phyloP scores from a whole-genome alignment of 2,113 vertebrate species.

The Leptocoma aspasia region DNA sequence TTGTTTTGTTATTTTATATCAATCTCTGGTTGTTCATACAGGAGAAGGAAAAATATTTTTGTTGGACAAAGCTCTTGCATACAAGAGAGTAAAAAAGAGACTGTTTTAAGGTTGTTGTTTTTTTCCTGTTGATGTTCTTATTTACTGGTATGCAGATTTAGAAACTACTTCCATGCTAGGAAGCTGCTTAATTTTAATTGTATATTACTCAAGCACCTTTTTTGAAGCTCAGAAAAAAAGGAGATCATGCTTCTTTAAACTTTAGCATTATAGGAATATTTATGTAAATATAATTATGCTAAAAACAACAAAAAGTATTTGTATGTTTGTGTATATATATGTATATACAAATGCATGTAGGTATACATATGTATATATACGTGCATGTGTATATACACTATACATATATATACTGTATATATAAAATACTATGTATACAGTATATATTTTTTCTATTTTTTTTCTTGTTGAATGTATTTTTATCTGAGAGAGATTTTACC shows the following conservation, averaged over 20 bases:
- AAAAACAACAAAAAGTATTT: slow-evolving; percentile 82
- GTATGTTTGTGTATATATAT: slow-evolving; percentile 81
- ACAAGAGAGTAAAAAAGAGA: slow-evolving; percentile 71
- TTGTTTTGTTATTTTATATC: slow-evolving; percentile 69
- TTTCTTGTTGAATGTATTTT: slow-evolving; percentile 93
- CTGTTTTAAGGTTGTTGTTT: slow-evolving; percentile 67
- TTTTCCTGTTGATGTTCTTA: slow-evolving; percentile 74
- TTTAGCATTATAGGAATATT: slow-evolving; percentile 89
- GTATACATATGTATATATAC: slow-evolving; percentile 71
- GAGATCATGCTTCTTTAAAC: slow-evolving; percentile 83
- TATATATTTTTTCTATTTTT: slow-evolving; percentile 81
- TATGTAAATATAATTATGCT: slow-evolving; percentile 91
- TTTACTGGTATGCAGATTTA: slow-evolving; percentile 83
- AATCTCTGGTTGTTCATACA: slow-evolving; percentile 74
- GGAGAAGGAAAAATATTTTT: slow-evolving; percentile 68
- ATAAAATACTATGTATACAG: slow-evolving; percentile 76
- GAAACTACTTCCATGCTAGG: slow-evolving; percentile 80
- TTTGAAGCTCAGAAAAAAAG: slow-evolving; percentile 82
- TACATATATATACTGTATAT: slow-evolving; percentile 74
- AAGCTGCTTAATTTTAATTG: slow-evolving; percentile 84
- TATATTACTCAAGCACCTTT: slow-evolving; percentile 91
- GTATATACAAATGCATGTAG: slow-evolving; percentile 78
- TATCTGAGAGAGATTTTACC: slow-evolving; percentile 84
- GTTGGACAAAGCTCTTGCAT: slow-evolving; percentile 77
- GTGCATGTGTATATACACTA: slow-evolving; percentile 67